Percentiles rank a stretch among this genome's conserved stretches.
Conservation (phyloP, 2,797 vertebrate genomes). For the Fratercula arctica region DNA sequence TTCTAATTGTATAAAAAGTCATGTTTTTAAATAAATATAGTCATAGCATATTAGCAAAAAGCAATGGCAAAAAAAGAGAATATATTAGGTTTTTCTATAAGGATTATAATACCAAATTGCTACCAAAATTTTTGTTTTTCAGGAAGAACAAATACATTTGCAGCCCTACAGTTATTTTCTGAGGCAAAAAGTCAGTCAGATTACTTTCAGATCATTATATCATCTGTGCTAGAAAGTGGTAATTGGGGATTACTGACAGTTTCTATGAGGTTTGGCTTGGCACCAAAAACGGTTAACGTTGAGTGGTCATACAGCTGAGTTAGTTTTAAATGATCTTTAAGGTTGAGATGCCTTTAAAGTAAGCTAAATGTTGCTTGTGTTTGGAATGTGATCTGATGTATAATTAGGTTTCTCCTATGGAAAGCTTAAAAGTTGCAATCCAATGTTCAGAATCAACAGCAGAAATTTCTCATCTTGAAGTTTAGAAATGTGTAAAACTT, state of each 20-base stretch:
- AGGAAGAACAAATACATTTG: background rate
- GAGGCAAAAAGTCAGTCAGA: background rate
- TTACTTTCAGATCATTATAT: background rate
- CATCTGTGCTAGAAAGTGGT: background rate
- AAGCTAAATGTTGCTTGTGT: background rate
- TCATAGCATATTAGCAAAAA: background rate
- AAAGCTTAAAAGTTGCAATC: background rate
- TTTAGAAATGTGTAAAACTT: background rate
- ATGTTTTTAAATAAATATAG: background rate
- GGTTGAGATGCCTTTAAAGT: background rate
- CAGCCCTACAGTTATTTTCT: background rate
- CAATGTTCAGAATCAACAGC: background rate
- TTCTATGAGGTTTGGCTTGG: background rate
- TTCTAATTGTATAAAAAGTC: background rate
- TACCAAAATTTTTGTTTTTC: background rate
- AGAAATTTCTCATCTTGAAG: background rate
- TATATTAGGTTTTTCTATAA: background rate
- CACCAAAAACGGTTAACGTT: background rate
- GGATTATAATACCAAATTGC: background rate
- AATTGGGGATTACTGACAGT: background rate
- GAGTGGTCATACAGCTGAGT: background rate
- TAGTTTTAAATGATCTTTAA: constrained; percentile 22
- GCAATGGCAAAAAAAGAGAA: background rate
- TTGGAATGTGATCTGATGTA: background rate
- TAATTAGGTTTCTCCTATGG: background rate